Conservation (phyloP, 1,140 invertebrate species). For the Gonioctena quinquepunctata region DNA sequence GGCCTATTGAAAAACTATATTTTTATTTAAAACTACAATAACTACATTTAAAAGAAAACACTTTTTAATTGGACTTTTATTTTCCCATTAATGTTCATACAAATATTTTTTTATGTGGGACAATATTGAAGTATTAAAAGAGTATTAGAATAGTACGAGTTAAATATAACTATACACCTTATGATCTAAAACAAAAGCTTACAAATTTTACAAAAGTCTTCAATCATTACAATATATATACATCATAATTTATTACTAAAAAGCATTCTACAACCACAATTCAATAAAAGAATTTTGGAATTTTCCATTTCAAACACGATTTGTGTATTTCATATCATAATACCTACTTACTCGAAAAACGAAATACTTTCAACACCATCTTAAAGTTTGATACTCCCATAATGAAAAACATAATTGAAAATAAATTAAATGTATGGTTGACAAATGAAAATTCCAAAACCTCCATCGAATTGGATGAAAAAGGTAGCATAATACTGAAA, state of each 20-base stretch:
- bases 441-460: neutral
- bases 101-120: constrained; percentile 24
- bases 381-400: no score
- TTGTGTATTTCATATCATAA: no score
- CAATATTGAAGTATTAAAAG: constrained; percentile 30
- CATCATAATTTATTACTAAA: constrained; percentile 20
- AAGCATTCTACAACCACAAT: constrained; percentile 9
- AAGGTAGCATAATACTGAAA: constrained; percentile 19
- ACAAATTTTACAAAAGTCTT: constrained; percentile 27
- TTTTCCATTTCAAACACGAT: neutral
- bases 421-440: no score
- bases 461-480: neutral
- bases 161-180: constrained; percentile 34
- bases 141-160: constrained; percentile 33
- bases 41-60: no score
- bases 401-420: no score
- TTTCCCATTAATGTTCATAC: constrained; percentile 35
- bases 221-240: constrained; percentile 21
- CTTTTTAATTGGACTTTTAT: constrained; percentile 19
- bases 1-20: no score
- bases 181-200: constrained; percentile 29
- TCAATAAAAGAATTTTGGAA: neutral
- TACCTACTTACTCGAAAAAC: no score
- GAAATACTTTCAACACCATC: no score
- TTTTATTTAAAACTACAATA: no score